Evolutionary conservation across 1,140 invertebrate species (phyloP), one percentile per base, ranked within the genome.

Genomic region (Meloidogyne hapla): DNA sequence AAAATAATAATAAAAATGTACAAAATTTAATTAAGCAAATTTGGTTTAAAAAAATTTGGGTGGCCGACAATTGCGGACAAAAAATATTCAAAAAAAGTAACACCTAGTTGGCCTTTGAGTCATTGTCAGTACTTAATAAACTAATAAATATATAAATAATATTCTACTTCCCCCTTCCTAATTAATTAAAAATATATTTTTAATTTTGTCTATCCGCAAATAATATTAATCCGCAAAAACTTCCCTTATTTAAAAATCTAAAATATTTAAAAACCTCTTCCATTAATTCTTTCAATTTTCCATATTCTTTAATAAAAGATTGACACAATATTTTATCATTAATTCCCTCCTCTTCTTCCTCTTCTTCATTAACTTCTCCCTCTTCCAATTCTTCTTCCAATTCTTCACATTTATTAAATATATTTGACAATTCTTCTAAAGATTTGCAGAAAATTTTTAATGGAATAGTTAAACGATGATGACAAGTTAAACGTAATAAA

Each of bases 401-500:
- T 70, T 61, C 40, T 70, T 21, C 15, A 56, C 33, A 45, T 26
- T 45, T 45, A 15, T 18, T 18, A 26, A 25, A 25, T 70, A 25
- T 21, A 26, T 69, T 33, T 2, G 10, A 12, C 15, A 69, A 28
- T 56, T 56, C 48, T n/a, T 56, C 48, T 6, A 45, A 45, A 1
- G 48, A 4, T 21, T n/a, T 56, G n/a, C 18, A 56, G 4, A 56
- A 56, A 73, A 26, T 61, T 33, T 28, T 63, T 61, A 33, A 25
- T 33, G 18, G 65, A 28, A 38, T 76, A 28, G 42, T 26, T 28
- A 33, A 40, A 40, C 23, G 61, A 45, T 61, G 40, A 38, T 23
- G 33, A 33, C 56, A 61, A 33, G 33, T 61, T 56, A 23, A 42
- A 68, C 68, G 74, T n/a, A 75, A 42, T 21, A 75, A 28, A 67